These are phyloP conservation scores for Caradrina clavipalpis DNA, from an alignment of 2,888 invertebrate genomes.

Conservation along the genomic window DNA sequence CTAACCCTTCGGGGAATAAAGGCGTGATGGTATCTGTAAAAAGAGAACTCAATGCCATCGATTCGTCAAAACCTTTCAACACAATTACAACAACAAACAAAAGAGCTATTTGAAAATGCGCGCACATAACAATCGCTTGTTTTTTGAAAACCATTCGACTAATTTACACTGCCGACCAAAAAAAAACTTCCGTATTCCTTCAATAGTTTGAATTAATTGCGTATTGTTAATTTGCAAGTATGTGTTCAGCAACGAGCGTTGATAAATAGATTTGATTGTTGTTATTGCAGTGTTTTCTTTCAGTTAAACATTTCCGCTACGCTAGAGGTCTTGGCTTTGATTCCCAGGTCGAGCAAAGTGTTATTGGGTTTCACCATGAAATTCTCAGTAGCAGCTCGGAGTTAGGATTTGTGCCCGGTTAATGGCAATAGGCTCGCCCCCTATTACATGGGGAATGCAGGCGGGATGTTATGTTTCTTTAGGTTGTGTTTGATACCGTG, in stretches of 20 bases:
- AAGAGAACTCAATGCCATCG: not conserved
- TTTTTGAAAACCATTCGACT: not conserved
- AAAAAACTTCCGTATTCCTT: slow-evolving; percentile 49
- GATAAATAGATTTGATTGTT: slow-evolving; percentile 24
- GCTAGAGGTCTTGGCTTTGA: no score
- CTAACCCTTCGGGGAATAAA: no score
- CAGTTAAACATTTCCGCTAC: no score
- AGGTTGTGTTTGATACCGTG: no score
- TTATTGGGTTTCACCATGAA: no score
- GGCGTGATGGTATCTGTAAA: no score
- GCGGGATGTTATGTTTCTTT: no score
- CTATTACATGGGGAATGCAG: no score
- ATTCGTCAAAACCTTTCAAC: not conserved
- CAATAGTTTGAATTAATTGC: slow-evolving; percentile 45
- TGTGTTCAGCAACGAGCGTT: slow-evolving; percentile 15
- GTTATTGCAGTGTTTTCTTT: not conserved
- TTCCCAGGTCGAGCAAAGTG: no score
- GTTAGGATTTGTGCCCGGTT: no score
- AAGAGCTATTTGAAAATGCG: not conserved
- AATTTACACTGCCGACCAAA: slow-evolving; percentile 36
- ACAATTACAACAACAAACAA: not conserved
- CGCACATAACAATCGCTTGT: slow-evolving; percentile 6
- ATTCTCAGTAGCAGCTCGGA: no score
- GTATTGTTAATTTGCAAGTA: slow-evolving; percentile 41
- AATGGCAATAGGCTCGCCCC: no score